Evolutionary conservation across 2,113 vertebrate species (phyloP).

Genomic region (Ceuthmochares aereus): DNA sequence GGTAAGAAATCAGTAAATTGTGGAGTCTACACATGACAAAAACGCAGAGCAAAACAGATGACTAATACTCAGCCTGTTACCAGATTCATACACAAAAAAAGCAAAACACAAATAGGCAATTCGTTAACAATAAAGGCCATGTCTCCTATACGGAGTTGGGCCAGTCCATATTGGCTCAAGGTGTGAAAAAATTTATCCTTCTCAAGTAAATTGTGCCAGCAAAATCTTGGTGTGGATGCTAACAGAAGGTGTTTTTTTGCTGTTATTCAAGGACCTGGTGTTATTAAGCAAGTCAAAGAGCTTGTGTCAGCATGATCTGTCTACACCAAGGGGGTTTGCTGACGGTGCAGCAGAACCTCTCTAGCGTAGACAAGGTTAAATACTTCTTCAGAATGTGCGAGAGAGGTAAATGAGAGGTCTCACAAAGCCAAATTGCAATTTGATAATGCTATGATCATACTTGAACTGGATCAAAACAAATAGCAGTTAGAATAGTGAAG

Average conservation of each 20-base stretch:
- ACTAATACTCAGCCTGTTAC: background rate
- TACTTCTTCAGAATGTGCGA: background rate
- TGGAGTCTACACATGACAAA: background rate
- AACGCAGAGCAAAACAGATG: background rate
- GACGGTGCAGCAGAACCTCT: background rate
- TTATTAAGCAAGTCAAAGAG: background rate
- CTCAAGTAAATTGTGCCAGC: background rate
- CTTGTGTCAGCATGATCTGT: conserved; percentile 2
- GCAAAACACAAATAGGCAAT: background rate
- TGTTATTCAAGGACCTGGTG: background rate
- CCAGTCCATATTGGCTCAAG: background rate
- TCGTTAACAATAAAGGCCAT: background rate
- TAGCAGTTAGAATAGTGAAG: accelerated
- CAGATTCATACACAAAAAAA: background rate
- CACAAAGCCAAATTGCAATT: background rate
- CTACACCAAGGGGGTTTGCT: background rate
- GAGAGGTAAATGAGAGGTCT: background rate
- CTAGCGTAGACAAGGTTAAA: conserved; percentile 8
- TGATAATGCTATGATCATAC: background rate
- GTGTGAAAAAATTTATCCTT: background rate
- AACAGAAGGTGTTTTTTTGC: background rate
- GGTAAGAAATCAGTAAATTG: background rate
- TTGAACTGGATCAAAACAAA: background rate
- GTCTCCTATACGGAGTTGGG: background rate
- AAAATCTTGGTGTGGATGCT: background rate